A percentile compares a stretch with the other conserved stretches of the same genome.
These are phyloP conservation scores for Pocota personata DNA, from an alignment of 2,888 invertebrate genomes.

Conservation along the genomic window DNA sequence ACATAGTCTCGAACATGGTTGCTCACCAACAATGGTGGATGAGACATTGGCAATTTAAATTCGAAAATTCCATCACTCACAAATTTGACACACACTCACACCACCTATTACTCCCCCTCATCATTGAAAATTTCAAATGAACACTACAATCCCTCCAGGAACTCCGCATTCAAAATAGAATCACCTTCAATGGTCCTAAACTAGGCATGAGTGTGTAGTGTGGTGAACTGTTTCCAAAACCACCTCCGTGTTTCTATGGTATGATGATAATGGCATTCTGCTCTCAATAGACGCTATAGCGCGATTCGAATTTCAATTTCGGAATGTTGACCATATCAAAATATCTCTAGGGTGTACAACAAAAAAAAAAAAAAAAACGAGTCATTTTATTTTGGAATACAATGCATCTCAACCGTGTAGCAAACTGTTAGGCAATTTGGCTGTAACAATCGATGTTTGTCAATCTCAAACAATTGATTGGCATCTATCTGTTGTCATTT, in stretches of 20 bases:
- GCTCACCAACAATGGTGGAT: too few species aligned
- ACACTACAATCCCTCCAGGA: neutral
- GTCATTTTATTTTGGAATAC: slow-evolving; percentile 4
- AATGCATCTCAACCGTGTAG: neutral
- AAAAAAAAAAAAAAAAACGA: too few species aligned
- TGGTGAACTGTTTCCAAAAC: neutral
- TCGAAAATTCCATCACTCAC: too few species aligned
- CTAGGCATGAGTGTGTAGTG: neutral
- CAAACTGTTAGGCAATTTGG: slow-evolving; percentile 45
- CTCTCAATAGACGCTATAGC: neutral
- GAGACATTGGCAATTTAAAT: too few species aligned
- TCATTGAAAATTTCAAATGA: neutral
- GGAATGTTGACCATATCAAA: neutral
- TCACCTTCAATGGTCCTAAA: neutral
- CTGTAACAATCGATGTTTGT: slow-evolving; percentile 49
- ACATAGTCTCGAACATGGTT: too few species aligned
- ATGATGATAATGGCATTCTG: neutral
- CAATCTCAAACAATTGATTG: slow-evolving; percentile 41
- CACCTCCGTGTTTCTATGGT: neutral
- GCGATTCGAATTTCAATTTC: slow-evolving; percentile 44
- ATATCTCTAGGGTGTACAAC: neutral
- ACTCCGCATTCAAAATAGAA: neutral
- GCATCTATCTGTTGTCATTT: slow-evolving; percentile 30
- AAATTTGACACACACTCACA: too few species aligned
- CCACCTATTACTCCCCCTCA: too few species aligned